phyloP scores from a whole-genome alignment of 1,140 invertebrate genomes.

The Leucophenga varia region DNA sequence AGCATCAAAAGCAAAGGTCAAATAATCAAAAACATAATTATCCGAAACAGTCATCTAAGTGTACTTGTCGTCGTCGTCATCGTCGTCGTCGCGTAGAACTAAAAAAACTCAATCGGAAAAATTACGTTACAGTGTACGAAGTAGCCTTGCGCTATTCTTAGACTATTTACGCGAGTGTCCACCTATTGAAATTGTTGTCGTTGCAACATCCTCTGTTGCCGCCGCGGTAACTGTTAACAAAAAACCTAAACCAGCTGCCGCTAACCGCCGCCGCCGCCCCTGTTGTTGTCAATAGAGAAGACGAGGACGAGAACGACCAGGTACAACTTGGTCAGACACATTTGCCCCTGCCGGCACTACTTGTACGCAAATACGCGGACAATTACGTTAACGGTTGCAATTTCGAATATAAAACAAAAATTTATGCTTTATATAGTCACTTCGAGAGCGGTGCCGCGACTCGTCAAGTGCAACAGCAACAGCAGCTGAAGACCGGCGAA shows the following conservation, averaged over 20 bases:
- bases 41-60: conserved; percentile 12
- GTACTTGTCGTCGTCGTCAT: too few relatives aligned
- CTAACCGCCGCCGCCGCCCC: conserved; percentile 2
- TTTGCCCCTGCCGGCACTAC: conserved; percentile 23
- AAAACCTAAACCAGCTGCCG: conserved; percentile 27
- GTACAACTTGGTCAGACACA: conserved; percentile 19
- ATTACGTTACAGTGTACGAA: conserved; percentile 29
- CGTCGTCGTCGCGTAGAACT: background rate
- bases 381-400: conserved; percentile 40
- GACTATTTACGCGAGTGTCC: conserved; percentile 35
- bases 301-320: conserved; percentile 7
- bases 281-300: too few relatives aligned
- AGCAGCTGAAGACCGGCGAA: conserved; percentile 41
- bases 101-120: conserved; percentile 11
- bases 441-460: conserved; percentile 44
- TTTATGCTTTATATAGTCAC: conserved; percentile 54
- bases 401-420: conserved; percentile 51
- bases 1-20: conserved; percentile 30
- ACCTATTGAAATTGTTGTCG: conserved; percentile 35
- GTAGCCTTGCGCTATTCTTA: conserved; percentile 45
- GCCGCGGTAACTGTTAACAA: conserved; percentile 17
- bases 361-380: conserved; percentile 31
- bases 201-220: conserved; percentile 10
- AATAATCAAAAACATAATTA: conserved; percentile 17
- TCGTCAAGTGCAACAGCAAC: conserved; percentile 52